phyloP scores from a whole-genome alignment of 2,888 invertebrate genomes.

The Morpho deidamia region DNA sequence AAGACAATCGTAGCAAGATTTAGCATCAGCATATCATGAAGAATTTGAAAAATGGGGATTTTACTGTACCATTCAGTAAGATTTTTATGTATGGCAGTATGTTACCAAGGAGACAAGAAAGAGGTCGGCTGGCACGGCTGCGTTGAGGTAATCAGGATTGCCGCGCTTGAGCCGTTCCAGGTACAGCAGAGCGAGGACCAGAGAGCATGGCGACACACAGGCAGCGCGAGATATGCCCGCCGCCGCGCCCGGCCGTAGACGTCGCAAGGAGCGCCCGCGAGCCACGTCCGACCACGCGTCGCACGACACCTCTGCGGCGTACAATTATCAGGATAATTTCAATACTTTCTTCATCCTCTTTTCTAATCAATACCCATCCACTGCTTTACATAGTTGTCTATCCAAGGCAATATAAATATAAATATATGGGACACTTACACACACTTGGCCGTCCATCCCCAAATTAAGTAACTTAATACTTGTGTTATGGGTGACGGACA shows the following conservation, averaged over 20 bases:
- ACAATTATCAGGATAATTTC: background rate
- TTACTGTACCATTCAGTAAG: no score
- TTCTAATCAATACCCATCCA: no score
- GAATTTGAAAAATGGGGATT: no score
- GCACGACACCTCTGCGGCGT: conserved; percentile 85
- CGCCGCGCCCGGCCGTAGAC: conserved; percentile 86
- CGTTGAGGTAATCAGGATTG: conserved; percentile 90
- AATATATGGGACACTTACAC: no score
- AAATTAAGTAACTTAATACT: no score
- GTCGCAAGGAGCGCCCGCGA: conserved; percentile 85
- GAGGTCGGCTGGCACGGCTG: conserved; percentile 92
- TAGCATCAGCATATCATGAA: no score
- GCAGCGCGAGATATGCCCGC: conserved; percentile 87
- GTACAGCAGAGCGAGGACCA: conserved; percentile 95
- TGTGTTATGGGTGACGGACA: no score
- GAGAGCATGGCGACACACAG: conserved; percentile 93
- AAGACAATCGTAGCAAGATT: no score
- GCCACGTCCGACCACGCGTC: conserved; percentile 89
- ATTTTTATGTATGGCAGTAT: background rate
- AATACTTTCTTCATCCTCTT: no score
- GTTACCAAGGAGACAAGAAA: conserved; percentile 95
- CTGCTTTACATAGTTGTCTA: no score
- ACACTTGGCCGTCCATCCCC: no score
- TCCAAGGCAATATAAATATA: no score
- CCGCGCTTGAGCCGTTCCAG: conserved; percentile 90